Conservation (phyloP, 1,140 invertebrate genomes). For the Atta colombica region DNA sequence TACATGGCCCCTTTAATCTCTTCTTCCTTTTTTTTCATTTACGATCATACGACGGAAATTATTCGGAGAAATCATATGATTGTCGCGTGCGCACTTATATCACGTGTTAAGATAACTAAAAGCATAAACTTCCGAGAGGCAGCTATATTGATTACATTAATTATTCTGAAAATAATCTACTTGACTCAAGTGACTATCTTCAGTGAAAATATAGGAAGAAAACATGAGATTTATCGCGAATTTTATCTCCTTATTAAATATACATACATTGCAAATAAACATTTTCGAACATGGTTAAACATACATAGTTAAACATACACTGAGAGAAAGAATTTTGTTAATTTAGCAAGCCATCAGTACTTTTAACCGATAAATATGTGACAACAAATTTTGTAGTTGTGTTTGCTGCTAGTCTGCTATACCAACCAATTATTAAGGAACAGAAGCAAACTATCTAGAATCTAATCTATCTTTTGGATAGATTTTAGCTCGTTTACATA, state of each 20-base stretch:
- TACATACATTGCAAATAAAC: not conserved
- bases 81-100: constrained; percentile 41
- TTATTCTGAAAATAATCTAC: constrained; percentile 11
- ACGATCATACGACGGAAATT: constrained; percentile 48
- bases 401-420: no score
- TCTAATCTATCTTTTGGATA: no score
- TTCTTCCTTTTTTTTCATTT: not conserved
- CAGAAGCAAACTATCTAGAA: no score
- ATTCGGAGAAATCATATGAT: constrained; percentile 17
- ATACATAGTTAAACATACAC: not conserved
- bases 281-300: not conserved
- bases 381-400: no score
- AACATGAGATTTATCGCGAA: not conserved
- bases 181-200: constrained; percentile 6
- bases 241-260: not conserved
- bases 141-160: not conserved
- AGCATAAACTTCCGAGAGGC: not conserved
- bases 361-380: no score
- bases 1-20: not conserved
- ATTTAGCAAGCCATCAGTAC: no score
- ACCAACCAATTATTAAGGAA: no score
- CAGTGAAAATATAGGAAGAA: not conserved
- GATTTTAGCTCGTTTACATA: no score
- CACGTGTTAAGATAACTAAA: constrained; percentile 23
- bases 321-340: no score